phyloP scores from a whole-genome alignment of 2,888 invertebrate species.

The Lepeophtheirus nordmannii region DNA sequence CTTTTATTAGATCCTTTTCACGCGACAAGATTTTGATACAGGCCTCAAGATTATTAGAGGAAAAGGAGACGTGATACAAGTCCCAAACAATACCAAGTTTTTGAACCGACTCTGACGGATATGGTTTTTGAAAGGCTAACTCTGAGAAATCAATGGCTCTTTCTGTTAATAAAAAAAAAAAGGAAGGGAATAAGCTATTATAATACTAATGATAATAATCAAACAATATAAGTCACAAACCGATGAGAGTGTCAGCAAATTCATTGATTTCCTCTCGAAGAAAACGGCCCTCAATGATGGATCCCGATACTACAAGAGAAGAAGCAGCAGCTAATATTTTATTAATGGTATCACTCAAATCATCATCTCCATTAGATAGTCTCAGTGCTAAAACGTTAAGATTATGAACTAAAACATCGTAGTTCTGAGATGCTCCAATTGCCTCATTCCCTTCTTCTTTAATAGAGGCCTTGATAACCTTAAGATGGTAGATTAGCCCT shows the following conservation, averaged over 20 bases:
- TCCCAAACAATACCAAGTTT: background rate
- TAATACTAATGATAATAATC: background rate
- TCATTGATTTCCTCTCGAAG: background rate
- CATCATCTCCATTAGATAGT: background rate
- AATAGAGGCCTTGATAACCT: background rate
- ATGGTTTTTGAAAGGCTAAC: background rate
- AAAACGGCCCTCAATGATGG: background rate
- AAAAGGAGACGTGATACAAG: background rate
- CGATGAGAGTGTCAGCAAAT: background rate
- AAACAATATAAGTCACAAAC: background rate
- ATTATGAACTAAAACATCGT: background rate
- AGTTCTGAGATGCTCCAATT: background rate
- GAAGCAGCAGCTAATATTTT: background rate
- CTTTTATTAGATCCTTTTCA: background rate
- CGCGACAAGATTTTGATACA: background rate
- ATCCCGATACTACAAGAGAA: conserved; percentile 1
- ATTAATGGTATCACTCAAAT: background rate
- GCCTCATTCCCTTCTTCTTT: background rate
- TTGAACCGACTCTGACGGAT: background rate
- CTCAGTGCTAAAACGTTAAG: background rate
- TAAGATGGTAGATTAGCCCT: no score
- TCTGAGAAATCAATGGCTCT: background rate
- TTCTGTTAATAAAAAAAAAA: background rate
- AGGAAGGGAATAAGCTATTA: background rate
- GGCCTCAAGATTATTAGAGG: background rate